Base-by-base conservation (phyloP, 2,113 vertebrate species). In the Ornithorhynchus anatinus region DNA sequence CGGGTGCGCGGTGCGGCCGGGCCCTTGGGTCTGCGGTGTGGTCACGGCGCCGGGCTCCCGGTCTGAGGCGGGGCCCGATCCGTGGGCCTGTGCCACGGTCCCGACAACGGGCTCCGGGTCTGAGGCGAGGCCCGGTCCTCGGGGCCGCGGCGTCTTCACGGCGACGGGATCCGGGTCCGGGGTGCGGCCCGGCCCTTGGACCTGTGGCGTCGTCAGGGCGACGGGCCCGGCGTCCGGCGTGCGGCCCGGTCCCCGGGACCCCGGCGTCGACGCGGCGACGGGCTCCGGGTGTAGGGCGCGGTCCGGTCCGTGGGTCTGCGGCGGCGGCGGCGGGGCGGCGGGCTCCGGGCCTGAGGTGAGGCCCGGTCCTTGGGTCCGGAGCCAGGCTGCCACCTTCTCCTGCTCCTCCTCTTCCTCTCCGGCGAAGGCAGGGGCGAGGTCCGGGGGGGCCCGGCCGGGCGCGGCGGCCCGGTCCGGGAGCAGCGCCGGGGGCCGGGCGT, bases 401-500 rank as follows among this genome's bases (percentile, higher is more conserved):
- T 19, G 40, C 3, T 1, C n/a, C 6, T 4, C 14, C 7, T 44
- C 20, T 1, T 35, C 27, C 3, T 39, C 8, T 4, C 7, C 9
- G 4, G 15, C 6, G 3, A 7, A 13, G 1, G 44, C 13, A 15
- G 57, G 80, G 7, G 88, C 85, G 11, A n/a, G n/a, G 5, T 9
- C 9, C 5, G 15, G 4, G 3, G 7, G 11, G 1, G 44, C 13
- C 17, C 57, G 80, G 7, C 88, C 85, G 11, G 60, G 54, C 43
- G 74, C 79, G 15, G 33, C 50, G 42, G 66, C 61, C 45, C 47
- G 10, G 72, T 84, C 64, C 65, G 35, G 74, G 70, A 13, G 84
- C 36, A 1, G 52, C 37, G 36, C 52, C 63, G 2, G 48, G 20
- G 40, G 84, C 86, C 65, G 51, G 0, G 95, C 95, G 1, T 97